Evolutionary conservation across 2,113 vertebrate species (phyloP), one percentile per base, ranked within the genome.

Genomic region (Lepisosteus osseus): DNA sequence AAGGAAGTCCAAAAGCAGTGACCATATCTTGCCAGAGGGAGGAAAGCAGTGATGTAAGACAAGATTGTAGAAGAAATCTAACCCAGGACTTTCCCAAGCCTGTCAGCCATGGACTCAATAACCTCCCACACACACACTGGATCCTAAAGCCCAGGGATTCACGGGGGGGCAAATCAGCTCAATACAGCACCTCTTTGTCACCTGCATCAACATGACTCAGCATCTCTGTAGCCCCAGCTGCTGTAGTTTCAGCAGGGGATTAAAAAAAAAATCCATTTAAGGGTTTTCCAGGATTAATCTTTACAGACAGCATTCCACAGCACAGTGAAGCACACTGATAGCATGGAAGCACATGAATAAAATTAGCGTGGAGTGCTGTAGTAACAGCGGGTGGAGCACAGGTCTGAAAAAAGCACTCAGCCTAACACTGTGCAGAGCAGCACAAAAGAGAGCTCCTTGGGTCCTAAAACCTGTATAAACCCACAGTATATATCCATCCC

Each of bases 111-210:
- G 29, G 29, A 29, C 29, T 29, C 29, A 29, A 29, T 29, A 29
- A 13, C 57, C n/a, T 0, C 9, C n/a, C 5, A n/a, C n/a, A 29
- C 29, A 29, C 29, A 29, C 29, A 29, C 29, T 29, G 29, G 29
- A 29, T n/a, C 57, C 14, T 15, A 59, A 15, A 6, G 47, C 47
- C 5, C 47, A 51, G 47, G 47, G 5, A 51, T 51, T 51, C 47
- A 51, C 47, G 55, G n/a, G 44, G 54, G 55, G 56, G 55, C 9
- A 13, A 17, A 6, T 29, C 41, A n/a, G 64, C 56, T 65, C 13
- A 44, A 55, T 65, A 73, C 71, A 67, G 74, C 79, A 77, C 62
- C 80, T 80, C 83, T 87, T 89, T 90, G 88, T 89, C 74, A 13
- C 41, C 64, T 1, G 42, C 56, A 69, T 64, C 70, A 65, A 76